Evolutionary conservation across 2,797 vertebrate genomes (phyloP).

Genomic region (Sebastes diploproa): DNA sequence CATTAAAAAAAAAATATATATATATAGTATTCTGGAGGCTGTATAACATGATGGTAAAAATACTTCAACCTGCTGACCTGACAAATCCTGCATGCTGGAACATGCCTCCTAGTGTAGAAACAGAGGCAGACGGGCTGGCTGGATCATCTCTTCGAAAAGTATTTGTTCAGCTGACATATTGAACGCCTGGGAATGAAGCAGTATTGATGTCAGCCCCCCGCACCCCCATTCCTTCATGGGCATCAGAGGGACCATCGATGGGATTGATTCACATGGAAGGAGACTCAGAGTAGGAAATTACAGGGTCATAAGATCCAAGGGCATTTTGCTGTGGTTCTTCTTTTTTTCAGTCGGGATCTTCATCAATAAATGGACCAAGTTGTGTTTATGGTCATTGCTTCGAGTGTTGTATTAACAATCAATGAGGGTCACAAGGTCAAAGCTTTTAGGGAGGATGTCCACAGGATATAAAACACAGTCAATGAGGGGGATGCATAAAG

Average conservation of each 20-base stretch:
- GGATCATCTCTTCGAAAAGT: slow-evolving; percentile 14
- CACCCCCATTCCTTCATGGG: not conserved
- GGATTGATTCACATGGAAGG: slow-evolving; percentile 32
- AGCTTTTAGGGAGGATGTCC: not conserved
- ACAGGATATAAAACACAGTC: not conserved
- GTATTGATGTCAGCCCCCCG: slow-evolving; percentile 14
- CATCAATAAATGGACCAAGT: slow-evolving; percentile 11
- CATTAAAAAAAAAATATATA: not conserved
- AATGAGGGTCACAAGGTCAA: slow-evolving; percentile 23
- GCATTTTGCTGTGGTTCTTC: not conserved
- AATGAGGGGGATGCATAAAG: not conserved
- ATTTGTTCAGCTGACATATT: slow-evolving; percentile 41
- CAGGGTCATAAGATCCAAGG: slow-evolving; percentile 23
- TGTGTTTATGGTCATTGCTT: slow-evolving; percentile 1
- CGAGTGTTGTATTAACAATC: not conserved
- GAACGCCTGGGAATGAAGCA: slow-evolving; percentile 15
- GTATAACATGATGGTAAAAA: not conserved
- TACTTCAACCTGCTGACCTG: too few relatives aligned
- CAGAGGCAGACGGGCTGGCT: not conserved
- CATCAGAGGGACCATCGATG: slow-evolving; percentile 18
- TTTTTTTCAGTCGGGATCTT: not conserved
- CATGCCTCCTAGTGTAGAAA: not conserved
- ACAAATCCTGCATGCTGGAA: not conserved
- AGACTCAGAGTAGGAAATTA: slow-evolving; percentile 19
- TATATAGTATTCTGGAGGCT: not conserved